These are phyloP conservation scores for Caenorhabditis panamensis DNA, from an alignment of 2,888 invertebrate species.

Conservation along the genomic window DNA sequence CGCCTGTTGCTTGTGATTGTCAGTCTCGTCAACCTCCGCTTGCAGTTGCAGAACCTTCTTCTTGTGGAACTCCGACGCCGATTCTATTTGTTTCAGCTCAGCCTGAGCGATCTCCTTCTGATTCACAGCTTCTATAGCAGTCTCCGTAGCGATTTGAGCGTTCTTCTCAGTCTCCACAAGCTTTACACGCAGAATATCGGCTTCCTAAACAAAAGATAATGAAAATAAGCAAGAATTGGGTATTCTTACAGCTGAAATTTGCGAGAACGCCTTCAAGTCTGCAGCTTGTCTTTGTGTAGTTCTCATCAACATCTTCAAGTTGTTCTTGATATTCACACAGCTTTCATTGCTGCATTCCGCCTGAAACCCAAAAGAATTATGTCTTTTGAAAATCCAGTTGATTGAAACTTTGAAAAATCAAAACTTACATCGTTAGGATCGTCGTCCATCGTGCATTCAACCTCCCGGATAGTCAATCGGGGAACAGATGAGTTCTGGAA, in stretches of 20 bases:
- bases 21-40: conserved; percentile 29
- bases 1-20: conserved; percentile 40
- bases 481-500: background rate
- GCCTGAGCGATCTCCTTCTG: conserved; percentile 39
- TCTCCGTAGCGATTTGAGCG: background rate
- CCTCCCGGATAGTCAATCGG: background rate
- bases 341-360: conserved; percentile 11
- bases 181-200: background rate
- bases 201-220: conserved; percentile 22
- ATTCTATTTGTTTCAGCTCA: conserved; percentile 15
- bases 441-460: background rate
- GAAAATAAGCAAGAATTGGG: background rate
- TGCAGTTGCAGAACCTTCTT: background rate
- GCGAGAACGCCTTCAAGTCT: background rate
- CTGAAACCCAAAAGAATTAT: conserved; percentile 14
- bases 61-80: conserved; percentile 13
- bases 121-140: conserved; percentile 12
- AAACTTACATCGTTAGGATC: conserved; percentile 8
- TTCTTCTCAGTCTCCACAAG: conserved; percentile 1
- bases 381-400: conserved; percentile 5
- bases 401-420: conserved; percentile 3
- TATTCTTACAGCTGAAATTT: background rate
- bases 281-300: background rate
- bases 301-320: background rate
- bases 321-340: conserved; percentile 10